Evolutionary conservation across 2,797 vertebrate genomes (phyloP), one percentile per base, ranked within the genome.

Genomic region (Botia kubotai): DNA sequence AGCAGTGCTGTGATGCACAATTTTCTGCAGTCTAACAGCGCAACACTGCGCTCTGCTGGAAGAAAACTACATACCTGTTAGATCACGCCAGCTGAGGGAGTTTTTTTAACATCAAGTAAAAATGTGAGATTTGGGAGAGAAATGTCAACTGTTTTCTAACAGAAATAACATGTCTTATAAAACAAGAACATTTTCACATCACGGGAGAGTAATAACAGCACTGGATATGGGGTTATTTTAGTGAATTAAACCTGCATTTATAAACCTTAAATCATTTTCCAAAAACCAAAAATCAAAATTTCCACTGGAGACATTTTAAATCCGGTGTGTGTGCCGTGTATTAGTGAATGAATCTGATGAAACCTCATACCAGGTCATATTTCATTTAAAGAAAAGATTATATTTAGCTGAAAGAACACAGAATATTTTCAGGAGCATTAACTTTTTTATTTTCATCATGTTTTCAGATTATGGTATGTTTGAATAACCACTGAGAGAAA

Each of bases 11-110:
- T 11, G 63, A 62, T 39, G 26, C 33, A 33, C 8, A 46, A 46
- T 11, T 11, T 10, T 46, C 43, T 46, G 43, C 13, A 72, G 58
- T 81, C 19, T 29, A 4, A 48, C 8, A 79, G 81, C 43, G 39
- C 86, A 84, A 83, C 52, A 86, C 84, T 87, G 84, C 72, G 63
- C 84, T 85, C 86, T 86, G 66, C 73, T 81, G 86, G 70, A 19
- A 33, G 62, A 80, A 13, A 0, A 16, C 16, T 6, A 7, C 12
- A 67, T 14, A 17, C 0, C 29, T n/a, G 17, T 10, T 65, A 65
- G 4, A 17, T 17, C 16, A 36, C 7, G 33, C 62, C 29, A 65
- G 16, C 33, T n/a, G 33, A 10, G 52, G 57, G 36, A 57, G 11
- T 46, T 52, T 43, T 14, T 8, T 65, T 17, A 39, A 10, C 10